phyloP scores from a whole-genome alignment of 2,888 invertebrate species.

The Anthoptus insignis region DNA sequence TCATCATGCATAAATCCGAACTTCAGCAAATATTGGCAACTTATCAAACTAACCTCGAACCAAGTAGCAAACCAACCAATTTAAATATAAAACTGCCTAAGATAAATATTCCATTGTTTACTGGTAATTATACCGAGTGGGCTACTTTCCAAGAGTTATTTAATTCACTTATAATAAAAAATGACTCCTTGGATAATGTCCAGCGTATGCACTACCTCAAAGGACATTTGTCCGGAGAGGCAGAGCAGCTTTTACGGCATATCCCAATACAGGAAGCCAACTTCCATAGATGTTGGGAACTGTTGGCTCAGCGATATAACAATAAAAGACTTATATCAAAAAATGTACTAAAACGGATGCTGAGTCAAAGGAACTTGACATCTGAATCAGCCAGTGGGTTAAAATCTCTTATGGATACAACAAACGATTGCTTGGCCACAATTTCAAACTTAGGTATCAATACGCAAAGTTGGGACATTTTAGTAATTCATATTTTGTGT shows the following conservation, averaged over 20 bases:
- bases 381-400: constrained; percentile 16
- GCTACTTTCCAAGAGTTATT: constrained; percentile 1
- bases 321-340: constrained; percentile 30
- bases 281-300: constrained; percentile 26
- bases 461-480: constrained; percentile 27
- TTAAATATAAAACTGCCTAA: not conserved
- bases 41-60: not conserved
- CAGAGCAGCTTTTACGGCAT: constrained; percentile 47
- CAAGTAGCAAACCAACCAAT: not conserved
- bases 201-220: constrained; percentile 41
- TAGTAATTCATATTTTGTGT: constrained; percentile 22
- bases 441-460: constrained; percentile 24
- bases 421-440: constrained; percentile 23
- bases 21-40: not conserved
- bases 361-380: constrained; percentile 20
- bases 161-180: constrained; percentile 40
- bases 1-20: not conserved
- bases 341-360: constrained; percentile 24
- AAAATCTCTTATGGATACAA: constrained; percentile 28
- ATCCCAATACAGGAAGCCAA: constrained; percentile 22
- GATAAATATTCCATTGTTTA: not conserved
- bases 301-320: constrained; percentile 24
- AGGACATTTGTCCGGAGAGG: constrained; percentile 45
- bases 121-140: not conserved
- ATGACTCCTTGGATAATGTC: constrained; percentile 44